Percentiles rank a stretch among this genome's conserved stretches.
These are phyloP conservation scores for Batillaria attramentaria DNA, from an alignment of 1,140 invertebrate genomes.

Conservation along the genomic window DNA sequence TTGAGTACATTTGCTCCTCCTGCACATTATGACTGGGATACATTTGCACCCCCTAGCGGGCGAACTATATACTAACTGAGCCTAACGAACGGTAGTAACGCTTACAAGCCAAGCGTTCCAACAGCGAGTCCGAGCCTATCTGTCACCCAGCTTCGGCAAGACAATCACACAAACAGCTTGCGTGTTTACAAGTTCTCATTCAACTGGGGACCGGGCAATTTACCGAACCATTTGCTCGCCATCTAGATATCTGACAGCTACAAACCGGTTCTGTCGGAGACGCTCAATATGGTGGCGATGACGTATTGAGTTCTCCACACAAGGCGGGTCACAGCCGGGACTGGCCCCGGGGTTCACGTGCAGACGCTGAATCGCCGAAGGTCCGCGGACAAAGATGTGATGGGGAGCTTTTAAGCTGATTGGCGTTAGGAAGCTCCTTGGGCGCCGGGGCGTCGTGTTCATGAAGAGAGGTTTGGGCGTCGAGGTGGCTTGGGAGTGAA, in stretches of 20 bases:
- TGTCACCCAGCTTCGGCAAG: constrained; percentile 15
- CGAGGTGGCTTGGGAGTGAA: neutral
- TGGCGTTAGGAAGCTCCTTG: neutral
- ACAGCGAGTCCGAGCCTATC: constrained; percentile 1
- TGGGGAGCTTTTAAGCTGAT: constrained; percentile 18
- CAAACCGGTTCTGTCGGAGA: constrained; percentile 33
- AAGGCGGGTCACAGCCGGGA: neutral
- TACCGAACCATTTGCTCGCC: constrained; percentile 28
- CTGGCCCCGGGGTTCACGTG: neutral
- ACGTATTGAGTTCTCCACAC: constrained; percentile 12
- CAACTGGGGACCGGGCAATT: constrained; percentile 32
- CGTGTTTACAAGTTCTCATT: constrained; percentile 33
- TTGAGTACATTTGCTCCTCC: neutral
- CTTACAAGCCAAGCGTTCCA: neutral
- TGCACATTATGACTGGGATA: constrained; percentile 20
- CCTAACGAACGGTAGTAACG: neutral
- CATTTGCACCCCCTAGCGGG: no score
- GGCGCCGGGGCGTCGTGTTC: no score
- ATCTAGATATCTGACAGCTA: constrained; percentile 34
- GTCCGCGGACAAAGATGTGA: neutral
- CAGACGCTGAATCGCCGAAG: neutral
- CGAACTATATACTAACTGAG: no score
- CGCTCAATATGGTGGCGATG: constrained; percentile 31
- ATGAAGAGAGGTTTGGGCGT: neutral
- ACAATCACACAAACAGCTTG: constrained; percentile 33